A percentile compares a stretch with the other conserved stretches of the same genome.
phyloP scores from a whole-genome alignment of 2,113 vertebrate species.

The Acrocephalus kingi region DNA sequence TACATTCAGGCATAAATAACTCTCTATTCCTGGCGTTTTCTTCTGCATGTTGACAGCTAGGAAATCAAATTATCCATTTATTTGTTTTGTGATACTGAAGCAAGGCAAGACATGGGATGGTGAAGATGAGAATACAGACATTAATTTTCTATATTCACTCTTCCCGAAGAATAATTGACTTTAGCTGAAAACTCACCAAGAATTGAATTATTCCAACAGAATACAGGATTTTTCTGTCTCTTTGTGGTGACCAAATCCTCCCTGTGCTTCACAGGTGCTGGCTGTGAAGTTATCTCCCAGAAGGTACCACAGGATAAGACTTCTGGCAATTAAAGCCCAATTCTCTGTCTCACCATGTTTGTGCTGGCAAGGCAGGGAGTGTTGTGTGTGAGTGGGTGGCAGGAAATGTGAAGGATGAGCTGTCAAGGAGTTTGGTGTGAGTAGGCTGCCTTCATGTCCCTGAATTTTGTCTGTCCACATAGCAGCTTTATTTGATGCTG shows the following conservation, averaged over 20 bases:
- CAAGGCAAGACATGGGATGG: neutral
- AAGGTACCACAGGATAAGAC: neutral
- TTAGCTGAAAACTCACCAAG: neutral
- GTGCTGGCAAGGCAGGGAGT: neutral
- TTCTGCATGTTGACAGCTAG: neutral
- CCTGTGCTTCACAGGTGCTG: neutral
- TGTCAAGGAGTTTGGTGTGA: neutral
- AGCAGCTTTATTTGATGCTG: neutral
- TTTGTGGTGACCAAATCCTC: neutral
- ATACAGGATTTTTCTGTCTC: neutral
- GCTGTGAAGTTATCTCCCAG: neutral
- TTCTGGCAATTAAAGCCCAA: neutral
- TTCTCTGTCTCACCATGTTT: neutral
- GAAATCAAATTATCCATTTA: neutral
- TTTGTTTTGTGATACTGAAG: neutral
- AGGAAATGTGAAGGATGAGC: slow-evolving; percentile 11
- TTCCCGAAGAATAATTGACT: neutral
- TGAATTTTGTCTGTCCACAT: neutral
- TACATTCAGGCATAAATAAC: neutral
- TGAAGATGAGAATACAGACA: neutral
- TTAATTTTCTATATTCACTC: neutral
- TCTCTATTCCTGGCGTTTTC: neutral
- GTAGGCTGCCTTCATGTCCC: neutral
- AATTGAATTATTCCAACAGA: neutral
- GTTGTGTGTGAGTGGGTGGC: neutral